Evolutionary conservation across 2,113 vertebrate genomes (phyloP).

Genomic region (Pangasianodon hypophthalmus): DNA sequence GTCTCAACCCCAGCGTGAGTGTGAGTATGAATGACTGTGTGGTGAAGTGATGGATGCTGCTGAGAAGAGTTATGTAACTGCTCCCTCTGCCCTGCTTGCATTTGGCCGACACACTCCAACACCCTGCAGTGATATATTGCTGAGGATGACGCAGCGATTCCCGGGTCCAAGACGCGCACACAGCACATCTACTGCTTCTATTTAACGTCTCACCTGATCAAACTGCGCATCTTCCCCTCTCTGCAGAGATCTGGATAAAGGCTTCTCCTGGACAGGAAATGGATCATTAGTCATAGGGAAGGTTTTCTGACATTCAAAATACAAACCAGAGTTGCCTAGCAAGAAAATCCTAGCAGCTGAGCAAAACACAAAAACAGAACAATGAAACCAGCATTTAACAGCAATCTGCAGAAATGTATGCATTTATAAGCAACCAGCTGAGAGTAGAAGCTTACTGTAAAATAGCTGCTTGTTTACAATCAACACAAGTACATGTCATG

Average conservation of each 20-base stretch:
- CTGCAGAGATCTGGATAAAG: conserved; percentile 94
- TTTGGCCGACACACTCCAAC: conserved; percentile 64
- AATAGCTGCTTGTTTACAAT: neutral
- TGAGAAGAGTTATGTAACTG: conserved; percentile 70
- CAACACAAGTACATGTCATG: neutral
- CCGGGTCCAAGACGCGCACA: neutral
- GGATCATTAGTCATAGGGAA: neutral
- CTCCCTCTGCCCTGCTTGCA: conserved; percentile 66
- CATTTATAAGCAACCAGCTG: neutral
- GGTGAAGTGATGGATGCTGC: conserved; percentile 61
- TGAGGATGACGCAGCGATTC: conserved; percentile 76
- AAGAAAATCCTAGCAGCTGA: neutral
- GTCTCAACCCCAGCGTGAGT: neutral
- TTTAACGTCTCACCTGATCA: conserved; percentile 86
- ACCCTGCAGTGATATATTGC: conserved; percentile 71
- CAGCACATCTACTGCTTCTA: neutral
- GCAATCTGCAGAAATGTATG: neutral
- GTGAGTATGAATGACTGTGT: conserved; percentile 40
- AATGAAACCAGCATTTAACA: neutral
- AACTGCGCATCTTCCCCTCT: conserved; percentile 99
- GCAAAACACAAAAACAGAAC: neutral
- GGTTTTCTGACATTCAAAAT: neutral
- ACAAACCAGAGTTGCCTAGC: neutral
- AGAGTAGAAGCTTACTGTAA: neutral
- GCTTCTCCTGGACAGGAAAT: conserved; percentile 84